These are phyloP conservation scores for Percopsis transmontana DNA, from an alignment of 2,113 vertebrate species.

Conservation along the genomic window DNA sequence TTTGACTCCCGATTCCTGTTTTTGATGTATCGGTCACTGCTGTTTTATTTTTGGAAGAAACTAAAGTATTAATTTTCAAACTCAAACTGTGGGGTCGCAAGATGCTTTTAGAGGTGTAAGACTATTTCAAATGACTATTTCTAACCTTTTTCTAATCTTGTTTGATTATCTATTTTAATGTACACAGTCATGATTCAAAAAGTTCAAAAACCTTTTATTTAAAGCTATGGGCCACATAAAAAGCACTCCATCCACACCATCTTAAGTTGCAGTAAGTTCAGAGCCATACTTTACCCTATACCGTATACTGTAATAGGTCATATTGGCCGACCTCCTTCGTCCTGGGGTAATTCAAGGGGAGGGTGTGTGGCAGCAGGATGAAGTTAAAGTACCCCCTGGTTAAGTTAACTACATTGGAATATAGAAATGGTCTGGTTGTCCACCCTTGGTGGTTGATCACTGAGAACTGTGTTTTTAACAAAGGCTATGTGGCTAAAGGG, in stretches of 20 bases:
- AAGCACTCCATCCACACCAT: too few species aligned
- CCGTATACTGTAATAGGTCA: not conserved
- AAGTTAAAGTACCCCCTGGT: slow-evolving; percentile 42
- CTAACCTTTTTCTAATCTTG: too few species aligned
- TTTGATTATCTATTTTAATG: too few species aligned
- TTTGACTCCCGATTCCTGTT: not conserved
- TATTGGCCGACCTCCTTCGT: not conserved
- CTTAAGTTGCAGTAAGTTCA: too few species aligned
- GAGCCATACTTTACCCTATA: too few species aligned
- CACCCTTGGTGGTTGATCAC: slow-evolving; percentile 57
- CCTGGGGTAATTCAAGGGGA: slow-evolving; percentile 8
- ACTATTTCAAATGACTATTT: too few species aligned
- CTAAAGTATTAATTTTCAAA: not conserved
- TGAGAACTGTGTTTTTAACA: slow-evolving; percentile 66
- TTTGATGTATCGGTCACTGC: not conserved
- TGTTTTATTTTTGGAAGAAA: not conserved
- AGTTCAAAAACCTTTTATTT: too few species aligned
- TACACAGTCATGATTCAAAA: too few species aligned
- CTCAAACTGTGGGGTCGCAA: too few species aligned
- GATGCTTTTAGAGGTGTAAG: too few species aligned
- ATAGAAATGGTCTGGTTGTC: slow-evolving; percentile 10
- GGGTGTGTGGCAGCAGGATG: slow-evolving; percentile 15
- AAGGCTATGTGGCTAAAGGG: slow-evolving; percentile 16
- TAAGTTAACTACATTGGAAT: slow-evolving; percentile 45
- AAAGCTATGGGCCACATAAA: too few species aligned